Base-by-base conservation (phyloP, 2,797 vertebrate species). In the Artibeus jamaicensis region DNA sequence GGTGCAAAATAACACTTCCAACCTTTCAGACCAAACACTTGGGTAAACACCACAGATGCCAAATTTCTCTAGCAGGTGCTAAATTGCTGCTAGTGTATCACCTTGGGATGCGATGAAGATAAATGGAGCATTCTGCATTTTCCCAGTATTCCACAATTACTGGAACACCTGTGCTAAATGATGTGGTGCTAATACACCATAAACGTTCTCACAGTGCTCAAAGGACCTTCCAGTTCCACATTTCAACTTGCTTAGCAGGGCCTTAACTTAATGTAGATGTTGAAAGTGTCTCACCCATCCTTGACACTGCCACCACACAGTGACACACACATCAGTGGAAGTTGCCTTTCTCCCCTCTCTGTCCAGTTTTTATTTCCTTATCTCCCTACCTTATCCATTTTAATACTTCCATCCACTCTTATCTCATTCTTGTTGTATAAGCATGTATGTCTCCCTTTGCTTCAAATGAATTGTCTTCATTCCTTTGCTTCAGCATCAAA, bases 11-110 rank as follows among this genome's bases (percentile, higher is more conserved):
- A 96, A 93, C 95, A 95, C 29, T 96, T 97, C 74, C 89, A 93
- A 89, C 91, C 78, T 98, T 96, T 92, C 95, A 97, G 79, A 96
- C 44, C 96, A 96, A 98, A 73, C 62, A 90, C 93, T 94, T 95
- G 2, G 21, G 78, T 86, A 97, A 98, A 97, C 95, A 90, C 70
- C 87, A 96, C 71, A 96, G 88, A 94, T 96, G 86, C 88, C 97
- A 95, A 98, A 97, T 59, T 91, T 37, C 83, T 97, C 34, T 79
- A 96, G 95, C 97, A 97, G 98, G 89, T 96, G 95, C 93, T 95
- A 97, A 98, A 98, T 85, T 97, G 89, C 86, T 97, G 37, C 68
- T 94, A 79, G 65, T 79, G 68, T 92, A 94, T 90, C 89, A 97
- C 22, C 3, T 83, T 84, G 78, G 95, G 89, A 95, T 96, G 86